Evolutionary conservation across 2,113 vertebrate species (phyloP).

Genomic region (Nibea coibor): DNA sequence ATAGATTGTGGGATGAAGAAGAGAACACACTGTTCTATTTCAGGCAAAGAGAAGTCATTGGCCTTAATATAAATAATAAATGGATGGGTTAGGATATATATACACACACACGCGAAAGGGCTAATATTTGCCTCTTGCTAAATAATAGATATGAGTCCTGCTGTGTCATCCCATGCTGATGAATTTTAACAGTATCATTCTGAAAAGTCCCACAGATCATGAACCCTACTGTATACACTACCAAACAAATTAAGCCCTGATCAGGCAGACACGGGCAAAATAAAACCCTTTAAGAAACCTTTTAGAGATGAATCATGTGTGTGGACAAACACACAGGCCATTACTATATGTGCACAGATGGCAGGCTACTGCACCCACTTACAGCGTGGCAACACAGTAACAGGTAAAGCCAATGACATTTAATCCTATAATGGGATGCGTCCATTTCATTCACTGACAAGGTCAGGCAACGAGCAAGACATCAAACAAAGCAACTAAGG

Average conservation of each 20-base stretch:
- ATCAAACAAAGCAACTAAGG: slow-evolving; percentile 26
- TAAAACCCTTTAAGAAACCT: slow-evolving; percentile 2
- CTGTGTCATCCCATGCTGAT: background rate
- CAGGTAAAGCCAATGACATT: slow-evolving; percentile 66
- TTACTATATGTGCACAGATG: slow-evolving; percentile 43
- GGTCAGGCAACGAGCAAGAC: slow-evolving; percentile 48
- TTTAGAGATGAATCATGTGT: slow-evolving; percentile 16
- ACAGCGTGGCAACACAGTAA: slow-evolving; percentile 34
- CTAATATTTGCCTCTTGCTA: slow-evolving; percentile 11
- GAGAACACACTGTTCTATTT: slow-evolving; percentile 33
- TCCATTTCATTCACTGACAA: slow-evolving; percentile 71
- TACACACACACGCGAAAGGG: slow-evolving; percentile 34
- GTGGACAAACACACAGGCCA: slow-evolving; percentile 27
- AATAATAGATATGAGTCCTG: slow-evolving; percentile 21
- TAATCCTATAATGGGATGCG: slow-evolving; percentile 78
- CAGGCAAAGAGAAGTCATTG: slow-evolving; percentile 14
- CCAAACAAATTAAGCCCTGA: background rate
- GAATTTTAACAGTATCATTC: background rate
- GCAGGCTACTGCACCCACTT: slow-evolving; percentile 32
- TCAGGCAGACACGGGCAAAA: background rate
- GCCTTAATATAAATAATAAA: slow-evolving; percentile 45
- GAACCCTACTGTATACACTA: background rate
- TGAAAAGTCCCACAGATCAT: background rate
- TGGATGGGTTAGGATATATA: slow-evolving; percentile 24
- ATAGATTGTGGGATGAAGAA: slow-evolving; percentile 2